Conservation (phyloP, 2,888 invertebrate genomes). For the Tetanocera ferruginea region DNA sequence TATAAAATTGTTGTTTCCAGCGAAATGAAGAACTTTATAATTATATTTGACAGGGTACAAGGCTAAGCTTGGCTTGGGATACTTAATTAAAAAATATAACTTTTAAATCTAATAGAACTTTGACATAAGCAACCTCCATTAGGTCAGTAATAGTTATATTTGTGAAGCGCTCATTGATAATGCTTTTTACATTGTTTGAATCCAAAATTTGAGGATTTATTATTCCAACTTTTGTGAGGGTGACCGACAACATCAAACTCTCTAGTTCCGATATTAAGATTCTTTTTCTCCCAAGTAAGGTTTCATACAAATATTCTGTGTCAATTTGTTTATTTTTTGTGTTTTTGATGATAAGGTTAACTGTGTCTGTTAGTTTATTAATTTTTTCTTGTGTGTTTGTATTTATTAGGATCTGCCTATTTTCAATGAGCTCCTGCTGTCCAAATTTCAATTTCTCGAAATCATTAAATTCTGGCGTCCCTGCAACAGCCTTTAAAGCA, state of each 20-base stretch:
- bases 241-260: slow-evolving; percentile 38
- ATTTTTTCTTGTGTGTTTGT: slow-evolving; percentile 34
- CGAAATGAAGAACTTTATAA: slow-evolving; percentile 32
- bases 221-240: slow-evolving; percentile 43
- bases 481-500: slow-evolving; percentile 43
- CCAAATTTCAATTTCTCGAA: slow-evolving; percentile 38
- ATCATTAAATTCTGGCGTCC: slow-evolving; percentile 41
- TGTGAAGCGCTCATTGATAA: slow-evolving; percentile 39
- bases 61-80: slow-evolving; percentile 38
- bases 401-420: slow-evolving; percentile 36
- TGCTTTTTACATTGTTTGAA: slow-evolving; percentile 34
- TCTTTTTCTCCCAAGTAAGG: slow-evolving; percentile 42
- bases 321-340: slow-evolving; percentile 36
- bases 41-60: slow-evolving; percentile 41
- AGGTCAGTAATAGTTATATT: slow-evolving; percentile 37
- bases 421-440: slow-evolving; percentile 34
- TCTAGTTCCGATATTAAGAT: slow-evolving; percentile 44
- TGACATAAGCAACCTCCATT: slow-evolving; percentile 41
- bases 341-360: slow-evolving; percentile 30
- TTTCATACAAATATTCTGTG: slow-evolving; percentile 39
- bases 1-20: slow-evolving; percentile 37
- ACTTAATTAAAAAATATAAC: slow-evolving; percentile 39
- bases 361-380: slow-evolving; percentile 40
- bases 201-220: slow-evolving; percentile 42
- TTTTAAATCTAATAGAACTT: slow-evolving; percentile 37